These are phyloP conservation scores for Cephus spinipes DNA, from an alignment of 2,888 invertebrate genomes.

Conservation along the genomic window DNA sequence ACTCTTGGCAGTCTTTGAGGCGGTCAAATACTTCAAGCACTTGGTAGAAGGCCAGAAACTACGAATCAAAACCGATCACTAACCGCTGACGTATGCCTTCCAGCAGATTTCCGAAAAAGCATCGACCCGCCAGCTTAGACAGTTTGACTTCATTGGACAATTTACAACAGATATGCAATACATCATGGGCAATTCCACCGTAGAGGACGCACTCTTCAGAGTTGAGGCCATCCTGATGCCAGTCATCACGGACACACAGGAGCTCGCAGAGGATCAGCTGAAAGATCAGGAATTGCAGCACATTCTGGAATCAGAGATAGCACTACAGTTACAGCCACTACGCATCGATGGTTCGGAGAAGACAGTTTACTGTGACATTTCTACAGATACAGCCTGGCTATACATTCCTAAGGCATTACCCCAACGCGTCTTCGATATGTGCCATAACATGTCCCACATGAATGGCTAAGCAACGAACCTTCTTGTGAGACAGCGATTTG, in stretches of 20 bases:
- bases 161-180: conserved; percentile 12
- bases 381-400: conserved; percentile 24
- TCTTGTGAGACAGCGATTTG: too few species aligned
- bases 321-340: conserved; percentile 13
- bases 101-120: too few species aligned
- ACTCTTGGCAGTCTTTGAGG: too few species aligned
- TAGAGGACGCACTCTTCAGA: conserved; percentile 20
- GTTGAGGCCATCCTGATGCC: conserved; percentile 21
- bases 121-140: too few species aligned
- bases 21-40: too few species aligned
- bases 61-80: too few species aligned
- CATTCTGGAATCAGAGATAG: background rate
- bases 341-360: too few species aligned
- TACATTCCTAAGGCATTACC: conserved; percentile 28
- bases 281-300: conserved; percentile 12
- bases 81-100: too few species aligned
- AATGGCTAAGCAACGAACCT: background rate
- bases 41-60: too few species aligned
- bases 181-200: conserved; percentile 14
- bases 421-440: conserved; percentile 20
- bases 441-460: conserved; percentile 8
- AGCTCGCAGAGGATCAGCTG: conserved; percentile 8
- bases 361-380: conserved; percentile 26
- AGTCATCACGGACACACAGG: background rate
- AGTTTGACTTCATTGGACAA: background rate